Conservation (phyloP, 2,797 vertebrate species). For the Graptemys geographica region DNA sequence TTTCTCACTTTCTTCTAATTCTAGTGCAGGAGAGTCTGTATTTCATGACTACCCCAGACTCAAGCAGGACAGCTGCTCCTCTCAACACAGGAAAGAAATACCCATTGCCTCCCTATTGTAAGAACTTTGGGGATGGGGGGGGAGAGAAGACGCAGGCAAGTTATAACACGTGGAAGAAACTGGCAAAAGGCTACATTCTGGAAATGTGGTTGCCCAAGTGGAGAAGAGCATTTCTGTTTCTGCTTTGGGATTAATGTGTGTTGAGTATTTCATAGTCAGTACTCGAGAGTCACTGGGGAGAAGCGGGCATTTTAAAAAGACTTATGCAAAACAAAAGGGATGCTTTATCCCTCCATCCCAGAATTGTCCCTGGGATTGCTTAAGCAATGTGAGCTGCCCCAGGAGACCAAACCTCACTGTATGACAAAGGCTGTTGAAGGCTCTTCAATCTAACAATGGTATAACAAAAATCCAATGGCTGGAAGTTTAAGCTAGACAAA, state of each 20-base stretch:
- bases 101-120: not conserved
- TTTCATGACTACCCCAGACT: not conserved
- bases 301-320: not conserved
- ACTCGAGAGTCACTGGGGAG: rapidly evolving
- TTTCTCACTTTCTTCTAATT: not conserved
- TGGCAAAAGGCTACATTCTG: not conserved
- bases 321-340: not conserved
- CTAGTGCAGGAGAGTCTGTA: not conserved
- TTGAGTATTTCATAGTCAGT: not conserved
- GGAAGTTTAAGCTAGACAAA: not conserved
- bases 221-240: not conserved
- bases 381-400: not conserved
- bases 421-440: not conserved
- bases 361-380: not conserved
- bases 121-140: not conserved
- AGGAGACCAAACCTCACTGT: not conserved
- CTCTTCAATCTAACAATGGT: not conserved
- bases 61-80: not conserved
- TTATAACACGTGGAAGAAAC: not conserved
- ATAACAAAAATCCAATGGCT: not conserved
- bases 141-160: not conserved
- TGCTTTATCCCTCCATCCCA: not conserved
- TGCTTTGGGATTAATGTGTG: not conserved
- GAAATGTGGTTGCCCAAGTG: not conserved
- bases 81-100: not conserved